A percentile compares a stretch with the other conserved stretches of the same genome.
Evolutionary conservation across 2,797 vertebrate species (phyloP).

Genomic region (Chelon labrosus): DNA sequence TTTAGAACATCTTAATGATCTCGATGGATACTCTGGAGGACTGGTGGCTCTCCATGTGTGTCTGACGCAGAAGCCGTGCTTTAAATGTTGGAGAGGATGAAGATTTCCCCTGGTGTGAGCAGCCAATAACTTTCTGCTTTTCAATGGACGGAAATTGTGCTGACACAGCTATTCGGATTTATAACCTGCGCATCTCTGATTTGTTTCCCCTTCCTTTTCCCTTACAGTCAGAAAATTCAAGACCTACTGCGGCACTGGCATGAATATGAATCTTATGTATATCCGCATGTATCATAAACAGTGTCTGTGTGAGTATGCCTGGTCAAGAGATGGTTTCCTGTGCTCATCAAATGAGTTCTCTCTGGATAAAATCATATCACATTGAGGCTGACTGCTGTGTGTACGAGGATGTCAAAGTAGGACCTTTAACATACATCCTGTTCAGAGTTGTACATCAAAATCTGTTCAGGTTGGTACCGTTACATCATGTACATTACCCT

Average conservation of each 20-base stretch:
- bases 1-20: conserved; percentile 34
- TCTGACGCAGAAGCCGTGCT: conserved; percentile 22
- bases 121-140: conserved; percentile 48
- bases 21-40: conserved; percentile 25
- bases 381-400: not conserved
- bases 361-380: conserved; percentile 2
- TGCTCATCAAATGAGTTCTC: not conserved
- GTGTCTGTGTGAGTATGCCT: not conserved
- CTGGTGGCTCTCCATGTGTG: conserved; percentile 2
- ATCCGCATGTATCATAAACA: conserved; percentile 10
- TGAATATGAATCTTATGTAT: conserved; percentile 49
- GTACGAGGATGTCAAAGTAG: not conserved
- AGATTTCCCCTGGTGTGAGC: conserved; percentile 51
- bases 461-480: not conserved
- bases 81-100: conserved; percentile 30
- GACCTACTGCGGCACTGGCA: conserved; percentile 12
- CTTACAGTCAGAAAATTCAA: conserved; percentile 39
- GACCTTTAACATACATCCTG: conserved; percentile 7
- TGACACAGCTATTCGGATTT: conserved; percentile 63
- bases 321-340: conserved; percentile 29
- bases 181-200: conserved; percentile 54
- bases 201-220: conserved; percentile 20
- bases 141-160: conserved; percentile 56
- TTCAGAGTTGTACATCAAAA: conserved; percentile 21
- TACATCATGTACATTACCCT: conserved; percentile 33